Percentiles rank a stretch among this genome's conserved stretches.
Conservation (phyloP, 1,140 invertebrate genomes). For the Lasioglossum albipes region DNA sequence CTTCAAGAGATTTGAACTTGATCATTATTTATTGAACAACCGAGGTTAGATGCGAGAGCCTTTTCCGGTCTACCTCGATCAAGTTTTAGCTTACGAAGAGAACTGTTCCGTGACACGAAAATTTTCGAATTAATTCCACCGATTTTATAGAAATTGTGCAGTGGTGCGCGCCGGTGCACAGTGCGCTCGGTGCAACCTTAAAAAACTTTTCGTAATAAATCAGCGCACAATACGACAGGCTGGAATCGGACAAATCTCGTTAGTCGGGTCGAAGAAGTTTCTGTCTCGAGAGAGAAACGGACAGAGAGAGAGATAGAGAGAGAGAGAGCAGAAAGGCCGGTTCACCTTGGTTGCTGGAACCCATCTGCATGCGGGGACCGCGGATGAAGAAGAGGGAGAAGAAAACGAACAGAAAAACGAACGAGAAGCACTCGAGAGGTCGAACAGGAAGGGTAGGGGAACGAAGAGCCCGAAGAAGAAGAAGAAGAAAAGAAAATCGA, state of each 20-base stretch:
- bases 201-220: slow-evolving; percentile 60
- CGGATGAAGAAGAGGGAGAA: slow-evolving; percentile 37
- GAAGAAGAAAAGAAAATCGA: slow-evolving; percentile 60
- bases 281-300: slow-evolving; percentile 46
- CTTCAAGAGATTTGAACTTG: too few relatives aligned
- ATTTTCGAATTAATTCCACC: neutral
- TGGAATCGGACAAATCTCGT: slow-evolving; percentile 71
- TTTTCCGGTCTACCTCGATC: too few relatives aligned
- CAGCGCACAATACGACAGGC: slow-evolving; percentile 48
- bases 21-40: too few relatives aligned
- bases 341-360: slow-evolving; percentile 78
- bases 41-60: too few relatives aligned
- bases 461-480: slow-evolving; percentile 20
- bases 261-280: slow-evolving; percentile 73
- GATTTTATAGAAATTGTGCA: too few relatives aligned
- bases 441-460: slow-evolving; percentile 12
- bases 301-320: too few relatives aligned
- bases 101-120: neutral
- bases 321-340: slow-evolving; percentile 65
- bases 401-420: slow-evolving; percentile 40
- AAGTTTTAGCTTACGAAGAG: too few relatives aligned
- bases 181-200: slow-evolving; percentile 25
- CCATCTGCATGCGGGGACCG: slow-evolving; percentile 72
- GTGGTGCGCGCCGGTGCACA: too few relatives aligned
- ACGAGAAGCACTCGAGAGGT: slow-evolving; percentile 7